Base-by-base conservation (phyloP, 2,888 invertebrate genomes). In the Drosophila paramelanica region DNA sequence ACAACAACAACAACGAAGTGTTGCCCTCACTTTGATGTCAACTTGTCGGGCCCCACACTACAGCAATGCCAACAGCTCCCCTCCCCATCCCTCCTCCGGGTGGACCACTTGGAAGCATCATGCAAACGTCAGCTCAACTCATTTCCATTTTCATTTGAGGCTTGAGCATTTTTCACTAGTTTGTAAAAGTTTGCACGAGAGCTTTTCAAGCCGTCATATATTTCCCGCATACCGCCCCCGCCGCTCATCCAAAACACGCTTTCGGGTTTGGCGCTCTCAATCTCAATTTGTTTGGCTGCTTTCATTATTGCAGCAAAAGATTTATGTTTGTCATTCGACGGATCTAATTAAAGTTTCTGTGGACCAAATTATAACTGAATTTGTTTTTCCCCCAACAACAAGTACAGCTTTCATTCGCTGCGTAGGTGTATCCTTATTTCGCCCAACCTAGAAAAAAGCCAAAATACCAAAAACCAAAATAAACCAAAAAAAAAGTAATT, bases 231-330 rank as follows among this genome's bases (percentile, higher is more conserved):
- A n/a, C 13, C 11, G 45, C 33, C 31, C 20, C 20, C 27, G 5
- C 6, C 20, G 5, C n/a, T n/a, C 17, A 45, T 49, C 55, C 23
- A 1, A 55, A 23, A 23, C 17, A 23, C 17, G 47, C 38, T 46
- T 65, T 45, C 52, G 53, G 49, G 31, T 27, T 64, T 53, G 33
- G 17, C 36, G 20, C 46, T 50, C 58, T 67, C 78, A 71, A 68
- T 79, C 68, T 67, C 77, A 79, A 75, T 79, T 86, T 82, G 71
- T 75, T 79, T 73, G 72, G 43, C 73, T 58, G 72, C 59, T 52
- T 83, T 88, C 88, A 80, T 83, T 88, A 84, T 81, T 85, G 83
- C 85, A 79, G 85, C 67, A 74, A 73, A 68, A 77, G 84, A 87
- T 85, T 89, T 81, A 84, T 81, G 75, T 84, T 73, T 77, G 84